A percentile compares a stretch with the other conserved stretches of the same genome.
Evolutionary conservation across 2,113 vertebrate genomes (phyloP).

Genomic region (Microtus pennsylvanicus): DNA sequence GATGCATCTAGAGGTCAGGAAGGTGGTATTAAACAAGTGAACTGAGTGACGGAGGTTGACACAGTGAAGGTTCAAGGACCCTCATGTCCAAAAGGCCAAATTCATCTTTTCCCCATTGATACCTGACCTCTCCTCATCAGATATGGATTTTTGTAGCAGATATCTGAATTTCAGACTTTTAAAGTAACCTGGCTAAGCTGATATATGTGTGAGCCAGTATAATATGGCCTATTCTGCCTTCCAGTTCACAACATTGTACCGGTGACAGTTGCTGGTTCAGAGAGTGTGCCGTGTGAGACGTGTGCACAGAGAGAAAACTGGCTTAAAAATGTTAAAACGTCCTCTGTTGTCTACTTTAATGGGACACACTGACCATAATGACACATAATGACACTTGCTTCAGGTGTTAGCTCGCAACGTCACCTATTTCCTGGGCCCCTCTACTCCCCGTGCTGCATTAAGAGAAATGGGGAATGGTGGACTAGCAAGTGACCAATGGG

Average conservation of each 20-base stretch:
- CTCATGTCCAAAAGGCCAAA: not conserved
- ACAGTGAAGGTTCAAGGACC: not conserved
- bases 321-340: not conserved
- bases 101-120: not conserved
- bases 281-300: not conserved
- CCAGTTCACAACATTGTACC: not conserved
- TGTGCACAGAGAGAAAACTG: not conserved
- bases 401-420: not conserved
- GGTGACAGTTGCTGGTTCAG: not conserved
- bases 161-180: not conserved
- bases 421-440: not conserved
- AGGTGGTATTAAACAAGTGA: not conserved
- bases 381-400: not conserved
- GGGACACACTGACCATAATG: slow-evolving; percentile 39
- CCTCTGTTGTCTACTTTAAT: slow-evolving; percentile 18
- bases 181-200: not conserved
- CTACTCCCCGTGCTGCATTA: slow-evolving; percentile 1
- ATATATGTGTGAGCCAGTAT: not conserved
- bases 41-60: not conserved
- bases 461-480: slow-evolving; percentile 20
- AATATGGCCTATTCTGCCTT: not conserved
- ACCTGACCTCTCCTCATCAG: not conserved
- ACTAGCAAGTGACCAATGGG: slow-evolving; percentile 18
- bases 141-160: not conserved
- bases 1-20: not conserved